phyloP scores from a whole-genome alignment of 2,113 vertebrate species.

The Pipra filicauda region DNA sequence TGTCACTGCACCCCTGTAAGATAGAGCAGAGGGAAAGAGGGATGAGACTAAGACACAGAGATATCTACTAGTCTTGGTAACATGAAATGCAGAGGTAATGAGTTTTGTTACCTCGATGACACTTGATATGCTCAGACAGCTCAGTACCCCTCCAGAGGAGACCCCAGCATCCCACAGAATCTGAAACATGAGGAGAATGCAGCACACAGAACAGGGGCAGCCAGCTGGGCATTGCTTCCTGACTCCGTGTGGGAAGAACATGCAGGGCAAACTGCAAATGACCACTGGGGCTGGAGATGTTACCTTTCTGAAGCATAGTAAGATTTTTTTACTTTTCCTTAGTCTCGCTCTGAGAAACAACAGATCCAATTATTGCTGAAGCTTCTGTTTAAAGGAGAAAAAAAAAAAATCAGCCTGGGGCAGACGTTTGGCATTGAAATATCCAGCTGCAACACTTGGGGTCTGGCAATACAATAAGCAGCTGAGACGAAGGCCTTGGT shows the following conservation, averaged over 20 bases:
- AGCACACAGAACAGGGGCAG: background rate
- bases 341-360: background rate
- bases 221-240: background rate
- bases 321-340: background rate
- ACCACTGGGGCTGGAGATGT: background rate
- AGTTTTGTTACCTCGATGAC: background rate
- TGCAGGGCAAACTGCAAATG: background rate
- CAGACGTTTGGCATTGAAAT: background rate
- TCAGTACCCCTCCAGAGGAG: background rate
- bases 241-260: fast-evolving
- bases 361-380: conserved; percentile 31
- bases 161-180: background rate
- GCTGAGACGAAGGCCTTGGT: background rate
- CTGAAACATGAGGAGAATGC: background rate
- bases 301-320: background rate
- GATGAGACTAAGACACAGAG: background rate
- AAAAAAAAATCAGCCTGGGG: background rate
- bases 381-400: conserved; percentile 14
- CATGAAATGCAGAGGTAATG: background rate
- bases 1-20: background rate
- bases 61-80: background rate
- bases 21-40: background rate
- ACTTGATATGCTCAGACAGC: background rate
- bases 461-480: background rate
- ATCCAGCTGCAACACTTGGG: background rate